Evolutionary conservation across 2,888 invertebrate species (phyloP), one percentile per base, ranked within the genome.

Genomic region (Lepidonotus clava): DNA sequence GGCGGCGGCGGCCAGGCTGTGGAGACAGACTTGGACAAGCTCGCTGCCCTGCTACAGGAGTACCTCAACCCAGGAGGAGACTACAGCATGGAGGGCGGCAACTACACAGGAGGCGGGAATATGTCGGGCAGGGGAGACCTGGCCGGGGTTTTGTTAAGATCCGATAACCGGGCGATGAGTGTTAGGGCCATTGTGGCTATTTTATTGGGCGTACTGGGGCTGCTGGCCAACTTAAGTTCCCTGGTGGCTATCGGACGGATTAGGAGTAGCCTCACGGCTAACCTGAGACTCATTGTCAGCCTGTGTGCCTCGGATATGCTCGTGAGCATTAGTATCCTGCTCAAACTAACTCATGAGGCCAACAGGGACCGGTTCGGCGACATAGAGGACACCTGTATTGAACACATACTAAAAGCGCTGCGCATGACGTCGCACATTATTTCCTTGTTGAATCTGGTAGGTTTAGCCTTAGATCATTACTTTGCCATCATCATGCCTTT

Each of bases 401-500:
- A 46, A 38, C 77, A 77, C 38, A 51, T 83, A 28, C 36, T 85
- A 24, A 53, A 61, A 18, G 34, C 83, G 32, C 38, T 86, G 40
- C 61, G 86, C 28, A 71, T 86, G 28, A 84, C 86, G 0, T 80
- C 77, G 0, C 86, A 87, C 46, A 40, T 88, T 0, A 34, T 89
- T 21, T 86, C 87, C 1, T 80, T 89, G 6, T 84, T 89, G 28
- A 89, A 89, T 77, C 84, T 89, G 66, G 84, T 86, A 36, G 87
- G 89, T 24, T 66, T 89, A 80, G 89, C 88, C 8, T 41, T 86
- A 32, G 89, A 89, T 77, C 88, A 88, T 53, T 89, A 87, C 87
- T 77, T 67, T 24, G 87, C 89, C 34, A 86, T 88, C 71, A 46
- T 87, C 38, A 67, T 67, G 28, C 89, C 89, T 4, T 56, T 88